phyloP scores from a whole-genome alignment of 1,140 invertebrate genomes.

The Drosophila kanapiae region DNA sequence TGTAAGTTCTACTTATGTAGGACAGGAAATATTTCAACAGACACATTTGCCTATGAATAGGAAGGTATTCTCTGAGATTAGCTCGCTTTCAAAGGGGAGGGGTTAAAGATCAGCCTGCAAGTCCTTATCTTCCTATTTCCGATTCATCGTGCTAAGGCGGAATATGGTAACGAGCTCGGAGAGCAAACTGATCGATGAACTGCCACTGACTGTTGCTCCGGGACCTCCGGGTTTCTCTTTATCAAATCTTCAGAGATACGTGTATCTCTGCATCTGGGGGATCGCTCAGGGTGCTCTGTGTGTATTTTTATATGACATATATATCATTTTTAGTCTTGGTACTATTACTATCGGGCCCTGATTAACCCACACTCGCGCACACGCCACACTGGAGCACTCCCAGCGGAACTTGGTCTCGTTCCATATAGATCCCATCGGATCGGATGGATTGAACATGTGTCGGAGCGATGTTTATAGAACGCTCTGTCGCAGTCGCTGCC shows the following conservation, averaged over 20 bases:
- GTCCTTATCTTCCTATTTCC: conserved; percentile 14
- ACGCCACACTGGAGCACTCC: not conserved
- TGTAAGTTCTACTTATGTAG: not conserved
- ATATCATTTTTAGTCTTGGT: conserved; percentile 7
- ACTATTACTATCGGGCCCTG: conserved; percentile 27
- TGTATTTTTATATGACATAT: conserved; percentile 10
- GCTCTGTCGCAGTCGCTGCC: conserved; percentile 16
- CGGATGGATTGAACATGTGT: conserved; percentile 33
- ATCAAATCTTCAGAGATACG: not conserved
- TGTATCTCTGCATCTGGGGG: not conserved
- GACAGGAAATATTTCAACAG: not conserved
- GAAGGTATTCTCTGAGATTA: not conserved
- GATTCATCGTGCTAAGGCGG: not conserved
- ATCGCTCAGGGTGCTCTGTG: not conserved
- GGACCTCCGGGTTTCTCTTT: not conserved
- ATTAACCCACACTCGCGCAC: conserved; percentile 25
- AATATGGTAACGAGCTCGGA: not conserved
- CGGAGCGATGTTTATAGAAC: conserved; percentile 38
- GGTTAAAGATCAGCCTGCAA: conserved; percentile 7
- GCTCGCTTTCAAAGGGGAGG: not conserved
- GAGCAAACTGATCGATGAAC: not conserved
- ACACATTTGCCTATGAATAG: not conserved
- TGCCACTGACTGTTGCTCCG: not conserved
- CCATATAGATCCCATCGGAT: conserved; percentile 45
- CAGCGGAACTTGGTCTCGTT: conserved; percentile 29